Conservation (phyloP, 2,113 vertebrate genomes). For the Megalops atlanticus region DNA sequence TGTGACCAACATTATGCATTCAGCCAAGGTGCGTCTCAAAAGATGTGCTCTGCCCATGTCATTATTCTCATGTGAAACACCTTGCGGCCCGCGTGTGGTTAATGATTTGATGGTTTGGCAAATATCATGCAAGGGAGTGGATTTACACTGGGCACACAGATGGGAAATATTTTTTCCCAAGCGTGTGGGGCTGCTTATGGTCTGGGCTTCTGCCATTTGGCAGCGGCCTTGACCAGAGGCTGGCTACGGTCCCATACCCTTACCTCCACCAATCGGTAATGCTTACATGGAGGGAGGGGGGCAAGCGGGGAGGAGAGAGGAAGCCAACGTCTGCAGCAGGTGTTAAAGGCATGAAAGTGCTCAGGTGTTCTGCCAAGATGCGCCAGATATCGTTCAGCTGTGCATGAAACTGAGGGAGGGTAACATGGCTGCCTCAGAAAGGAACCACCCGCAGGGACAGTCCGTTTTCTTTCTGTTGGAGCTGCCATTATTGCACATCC, state of each 20-base stretch:
- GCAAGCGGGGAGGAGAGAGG: too few relatives aligned
- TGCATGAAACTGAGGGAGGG: too few relatives aligned
- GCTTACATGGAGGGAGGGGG: background rate
- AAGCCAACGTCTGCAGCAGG: background rate
- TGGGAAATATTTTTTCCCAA: too few relatives aligned
- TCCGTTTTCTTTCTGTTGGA: too few relatives aligned
- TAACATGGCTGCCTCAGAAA: too few relatives aligned
- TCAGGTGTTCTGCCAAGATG: too few relatives aligned
- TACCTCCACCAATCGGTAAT: background rate
- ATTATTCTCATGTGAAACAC: background rate
- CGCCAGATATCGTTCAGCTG: too few relatives aligned
- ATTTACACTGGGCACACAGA: background rate
- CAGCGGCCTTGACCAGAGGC: background rate
- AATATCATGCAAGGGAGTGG: background rate
- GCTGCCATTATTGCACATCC: too few relatives aligned
- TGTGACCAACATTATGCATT: background rate
- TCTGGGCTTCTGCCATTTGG: background rate
- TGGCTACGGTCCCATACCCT: background rate
- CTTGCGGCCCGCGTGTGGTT: background rate
- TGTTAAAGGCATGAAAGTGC: background rate
- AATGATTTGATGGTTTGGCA: background rate
- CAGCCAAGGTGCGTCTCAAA: background rate
- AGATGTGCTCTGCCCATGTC: background rate
- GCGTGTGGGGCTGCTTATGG: background rate
- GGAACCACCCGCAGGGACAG: too few relatives aligned